phyloP scores from a whole-genome alignment of 2,888 invertebrate genomes.

The Megamerina dolium region DNA sequence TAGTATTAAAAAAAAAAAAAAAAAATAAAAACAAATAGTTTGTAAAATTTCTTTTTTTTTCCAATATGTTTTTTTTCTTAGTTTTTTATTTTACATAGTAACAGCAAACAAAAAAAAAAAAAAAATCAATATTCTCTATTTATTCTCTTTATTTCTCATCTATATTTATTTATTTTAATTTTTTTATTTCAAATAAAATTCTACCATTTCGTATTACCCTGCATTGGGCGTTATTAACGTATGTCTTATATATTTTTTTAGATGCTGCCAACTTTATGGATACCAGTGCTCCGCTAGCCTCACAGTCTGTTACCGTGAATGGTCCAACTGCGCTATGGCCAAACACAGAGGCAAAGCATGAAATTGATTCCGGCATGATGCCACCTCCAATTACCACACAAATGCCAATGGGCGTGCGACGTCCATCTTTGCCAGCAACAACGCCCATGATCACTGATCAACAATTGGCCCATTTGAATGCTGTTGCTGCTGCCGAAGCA shows the following conservation, averaged over 20 bases:
- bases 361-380: constrained; percentile 60
- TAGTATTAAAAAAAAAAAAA: constrained; percentile 1
- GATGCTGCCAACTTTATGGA: constrained; percentile 43
- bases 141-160: neutral
- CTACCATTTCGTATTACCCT: neutral
- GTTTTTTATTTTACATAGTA: neutral
- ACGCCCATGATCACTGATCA: constrained; percentile 44
- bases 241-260: constrained; percentile 39
- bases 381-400: constrained; percentile 59
- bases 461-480: constrained; percentile 34
- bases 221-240: too few relatives aligned
- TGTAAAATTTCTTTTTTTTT: too few relatives aligned
- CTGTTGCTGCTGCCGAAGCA: constrained; percentile 48
- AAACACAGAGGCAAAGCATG: constrained; percentile 49
- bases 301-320: constrained; percentile 31
- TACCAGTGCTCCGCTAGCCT: constrained; percentile 23
- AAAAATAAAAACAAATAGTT: constrained; percentile 7
- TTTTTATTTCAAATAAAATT: neutral
- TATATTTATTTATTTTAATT: constrained; percentile 11
- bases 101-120: constrained; percentile 13
- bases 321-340: constrained; percentile 23
- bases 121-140: too few relatives aligned
- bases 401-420: constrained; percentile 58
- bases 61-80: constrained; percentile 5
- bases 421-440: constrained; percentile 56